Evolutionary conservation across 2,888 invertebrate genomes (phyloP).

Genomic region (Latrodectus elegans): DNA sequence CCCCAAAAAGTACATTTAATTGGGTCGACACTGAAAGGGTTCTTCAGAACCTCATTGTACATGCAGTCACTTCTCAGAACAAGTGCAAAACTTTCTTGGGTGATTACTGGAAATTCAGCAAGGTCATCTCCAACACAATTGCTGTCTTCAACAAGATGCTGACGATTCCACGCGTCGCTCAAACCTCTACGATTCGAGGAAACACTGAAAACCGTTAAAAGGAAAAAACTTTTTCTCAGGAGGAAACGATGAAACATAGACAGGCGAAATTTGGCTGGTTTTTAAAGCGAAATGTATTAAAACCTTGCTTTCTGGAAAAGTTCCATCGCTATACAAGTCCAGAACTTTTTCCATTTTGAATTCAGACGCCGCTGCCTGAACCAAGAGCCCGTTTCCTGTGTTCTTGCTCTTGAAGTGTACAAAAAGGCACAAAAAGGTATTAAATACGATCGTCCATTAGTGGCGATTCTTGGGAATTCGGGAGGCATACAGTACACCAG

Average conservation of each 20-base stretch:
- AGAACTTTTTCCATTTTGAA: constrained; percentile 1
- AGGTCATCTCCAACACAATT: too few relatives aligned
- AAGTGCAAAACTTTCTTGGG: too few relatives aligned
- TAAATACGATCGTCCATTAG: constrained; percentile 37
- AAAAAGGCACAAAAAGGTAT: constrained; percentile 64
- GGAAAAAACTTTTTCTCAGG: not conserved
- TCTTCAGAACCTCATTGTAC: too few relatives aligned
- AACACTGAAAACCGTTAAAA: not conserved
- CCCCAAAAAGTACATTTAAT: too few relatives aligned
- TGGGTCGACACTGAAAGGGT: too few relatives aligned
- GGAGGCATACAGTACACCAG: constrained; percentile 92
- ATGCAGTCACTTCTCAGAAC: too few relatives aligned
- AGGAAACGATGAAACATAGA: not conserved
- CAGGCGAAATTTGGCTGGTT: constrained; percentile 46
- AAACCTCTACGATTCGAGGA: too few relatives aligned
- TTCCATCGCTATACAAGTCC: constrained; percentile 36
- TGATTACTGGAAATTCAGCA: too few relatives aligned
- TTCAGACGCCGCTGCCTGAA: too few relatives aligned
- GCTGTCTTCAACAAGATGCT: too few relatives aligned
- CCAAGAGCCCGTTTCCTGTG: not conserved
- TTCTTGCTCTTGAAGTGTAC: constrained; percentile 1
- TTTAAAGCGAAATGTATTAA: not conserved
- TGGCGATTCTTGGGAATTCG: constrained; percentile 73
- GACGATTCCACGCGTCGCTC: too few relatives aligned
- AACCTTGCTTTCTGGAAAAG: constrained; percentile 33